Percentiles rank a stretch among this genome's conserved stretches.
These are phyloP conservation scores for Steinernema feltiae DNA, from an alignment of 1,140 invertebrate species.

Conservation along the genomic window DNA sequence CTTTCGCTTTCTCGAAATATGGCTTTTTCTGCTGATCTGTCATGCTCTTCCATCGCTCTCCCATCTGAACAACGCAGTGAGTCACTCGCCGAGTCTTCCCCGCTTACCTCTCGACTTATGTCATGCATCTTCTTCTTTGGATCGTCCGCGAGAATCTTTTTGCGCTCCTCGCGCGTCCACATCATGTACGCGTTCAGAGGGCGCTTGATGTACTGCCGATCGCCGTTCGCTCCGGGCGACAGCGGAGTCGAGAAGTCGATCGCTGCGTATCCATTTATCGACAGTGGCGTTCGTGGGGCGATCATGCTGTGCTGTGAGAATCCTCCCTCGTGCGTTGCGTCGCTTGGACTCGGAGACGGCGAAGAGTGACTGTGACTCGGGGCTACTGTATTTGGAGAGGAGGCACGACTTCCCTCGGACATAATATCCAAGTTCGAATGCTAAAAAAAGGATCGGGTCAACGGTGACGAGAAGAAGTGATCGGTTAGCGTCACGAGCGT, in stretches of 20 bases:
- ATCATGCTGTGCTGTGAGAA: not conserved
- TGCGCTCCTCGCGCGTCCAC: slow-evolving; percentile 59
- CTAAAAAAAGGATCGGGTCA: too few species aligned
- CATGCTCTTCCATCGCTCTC: slow-evolving; percentile 49
- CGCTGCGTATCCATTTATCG: not conserved
- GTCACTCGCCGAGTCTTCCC: slow-evolving; percentile 10
- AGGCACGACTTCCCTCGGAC: not conserved
- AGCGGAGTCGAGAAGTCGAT: slow-evolving; percentile 7
- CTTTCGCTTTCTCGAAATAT: slow-evolving; percentile 43
- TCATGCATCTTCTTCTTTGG: slow-evolving; percentile 52
- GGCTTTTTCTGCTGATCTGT: slow-evolving; percentile 49
- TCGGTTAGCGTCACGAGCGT: too few species aligned
- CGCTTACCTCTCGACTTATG: slow-evolving; percentile 27
- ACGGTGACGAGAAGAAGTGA: too few species aligned
- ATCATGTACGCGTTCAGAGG: slow-evolving; percentile 51
- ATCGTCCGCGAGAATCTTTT: slow-evolving; percentile 58
- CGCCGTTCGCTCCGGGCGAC: not conserved
- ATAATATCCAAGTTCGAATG: slow-evolving; percentile 6
- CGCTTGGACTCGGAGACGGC: not conserved
- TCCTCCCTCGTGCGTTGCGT: slow-evolving; percentile 6
- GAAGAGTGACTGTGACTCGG: not conserved
- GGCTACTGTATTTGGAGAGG: not conserved
- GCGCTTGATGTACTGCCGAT: slow-evolving; percentile 45
- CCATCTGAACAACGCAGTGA: slow-evolving; percentile 44
- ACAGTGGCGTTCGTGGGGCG: not conserved